Base-by-base conservation (phyloP, 2,797 vertebrate genomes). In the Rousettus madagascariensis region DNA sequence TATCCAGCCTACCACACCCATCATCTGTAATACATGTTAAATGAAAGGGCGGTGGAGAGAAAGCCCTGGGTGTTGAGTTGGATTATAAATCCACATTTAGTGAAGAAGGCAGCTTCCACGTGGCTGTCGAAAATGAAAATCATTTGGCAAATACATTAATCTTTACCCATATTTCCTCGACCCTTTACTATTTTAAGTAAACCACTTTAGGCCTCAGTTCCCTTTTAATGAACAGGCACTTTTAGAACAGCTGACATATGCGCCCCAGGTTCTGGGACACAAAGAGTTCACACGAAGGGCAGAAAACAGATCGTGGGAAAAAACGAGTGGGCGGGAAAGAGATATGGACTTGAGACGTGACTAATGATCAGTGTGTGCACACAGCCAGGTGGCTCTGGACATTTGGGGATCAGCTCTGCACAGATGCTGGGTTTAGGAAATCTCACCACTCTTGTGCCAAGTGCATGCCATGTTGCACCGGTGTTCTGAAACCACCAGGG, bases 391-490 rank as follows among this genome's bases (percentile, higher is more conserved):
- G 33, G 55, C 57, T 72, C 46, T 8, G 78, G 92, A 51, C 5
- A 38, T 46, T 30, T 38, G 84, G 24, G 15, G n/a, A 22, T 75
- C 33, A 74, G 61, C 5, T 53, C 22, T 51, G 28, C 6, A 12
- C 51, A 43, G 69, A 65, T 1, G 3, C n/a, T 2, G 8, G 26
- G 5, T 6, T 38, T 38, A 16, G 55, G 91, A 61, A 78, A 26
- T 49, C 36, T 86, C n/a, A 22, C 33, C 8, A 10, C 8, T 8
- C 28, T 9, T 4, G 46, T 36, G 33, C 20, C 15, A 3, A 1
- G 4, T 17, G 30, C 8, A 0, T 4, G 16, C 16, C 24, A 0
- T 15, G 1, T 1, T 33, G 43, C 20, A 0, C 55, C 3, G 12
- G 24, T 3, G 6, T 26, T 33, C n/a, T 24, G n/a, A 38, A 12